These are phyloP conservation scores for Branchinecta lynchi DNA, from an alignment of 1,140 invertebrate species.

Conservation along the genomic window DNA sequence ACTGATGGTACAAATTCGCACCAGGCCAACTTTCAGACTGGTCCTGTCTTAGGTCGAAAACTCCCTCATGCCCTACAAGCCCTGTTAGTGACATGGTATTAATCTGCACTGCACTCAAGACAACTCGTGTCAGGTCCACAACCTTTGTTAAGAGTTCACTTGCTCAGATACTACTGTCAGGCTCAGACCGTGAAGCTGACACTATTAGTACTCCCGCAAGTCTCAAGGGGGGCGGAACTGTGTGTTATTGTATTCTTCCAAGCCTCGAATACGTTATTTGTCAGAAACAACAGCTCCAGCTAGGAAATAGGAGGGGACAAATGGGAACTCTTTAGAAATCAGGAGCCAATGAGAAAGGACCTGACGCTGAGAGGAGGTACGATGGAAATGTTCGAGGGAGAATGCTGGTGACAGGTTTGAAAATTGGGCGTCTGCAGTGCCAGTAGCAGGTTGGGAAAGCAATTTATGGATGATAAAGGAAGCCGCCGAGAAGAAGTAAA, in stretches of 20 bases:
- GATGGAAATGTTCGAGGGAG: background rate
- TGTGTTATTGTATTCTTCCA: background rate
- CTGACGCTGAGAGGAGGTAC: background rate
- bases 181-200: background rate
- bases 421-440: background rate
- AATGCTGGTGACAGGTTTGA: background rate
- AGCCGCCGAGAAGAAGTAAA: too few relatives aligned
- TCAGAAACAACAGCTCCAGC: background rate
- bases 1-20: background rate
- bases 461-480: too few relatives aligned
- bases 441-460: too few relatives aligned
- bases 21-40: background rate
- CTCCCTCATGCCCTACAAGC: slow-evolving; percentile 1
- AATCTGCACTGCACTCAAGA: background rate
- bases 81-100: slow-evolving; percentile 11
- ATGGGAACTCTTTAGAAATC: too few relatives aligned
- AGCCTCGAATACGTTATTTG: background rate
- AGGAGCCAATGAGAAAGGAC: too few relatives aligned
- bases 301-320: background rate
- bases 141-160: slow-evolving; percentile 7
- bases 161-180: background rate
- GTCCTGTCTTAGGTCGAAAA: background rate
- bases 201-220: background rate
- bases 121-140: background rate
- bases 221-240: background rate